These are phyloP conservation scores for Calonectris borealis DNA, from an alignment of 2,113 vertebrate species.

Conservation along the genomic window DNA sequence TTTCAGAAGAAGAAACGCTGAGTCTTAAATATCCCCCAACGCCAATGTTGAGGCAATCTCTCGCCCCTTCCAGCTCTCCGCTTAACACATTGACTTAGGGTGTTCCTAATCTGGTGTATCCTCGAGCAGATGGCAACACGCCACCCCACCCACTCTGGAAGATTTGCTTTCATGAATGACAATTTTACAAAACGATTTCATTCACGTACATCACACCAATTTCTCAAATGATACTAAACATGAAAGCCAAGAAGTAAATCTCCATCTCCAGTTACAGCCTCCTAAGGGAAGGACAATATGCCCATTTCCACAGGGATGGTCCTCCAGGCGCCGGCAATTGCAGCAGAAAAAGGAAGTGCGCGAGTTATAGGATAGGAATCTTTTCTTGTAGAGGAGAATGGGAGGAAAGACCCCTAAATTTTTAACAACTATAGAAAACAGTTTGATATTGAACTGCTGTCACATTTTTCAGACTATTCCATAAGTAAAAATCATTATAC, in stretches of 20 bases:
- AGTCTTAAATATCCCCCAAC: neutral
- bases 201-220: fast-evolving
- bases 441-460: too few relatives aligned
- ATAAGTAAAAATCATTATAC: neutral
- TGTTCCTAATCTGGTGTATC: neutral
- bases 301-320: neutral
- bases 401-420: neutral
- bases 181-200: neutral
- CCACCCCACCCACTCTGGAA: neutral
- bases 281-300: neutral
- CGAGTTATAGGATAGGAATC: neutral
- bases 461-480: too few relatives aligned
- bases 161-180: neutral
- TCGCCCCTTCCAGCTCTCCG: neutral
- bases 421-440: neutral
- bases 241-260: neutral
- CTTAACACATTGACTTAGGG: neutral
- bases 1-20: neutral
- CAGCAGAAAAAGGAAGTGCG: too few relatives aligned
- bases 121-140: neutral
- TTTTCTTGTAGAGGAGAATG: neutral
- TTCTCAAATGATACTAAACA: neutral
- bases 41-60: neutral
- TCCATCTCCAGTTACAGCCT: neutral
- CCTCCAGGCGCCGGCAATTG: neutral